These are phyloP conservation scores for Laothoe populi DNA, from an alignment of 2,888 invertebrate species.

Conservation along the genomic window DNA sequence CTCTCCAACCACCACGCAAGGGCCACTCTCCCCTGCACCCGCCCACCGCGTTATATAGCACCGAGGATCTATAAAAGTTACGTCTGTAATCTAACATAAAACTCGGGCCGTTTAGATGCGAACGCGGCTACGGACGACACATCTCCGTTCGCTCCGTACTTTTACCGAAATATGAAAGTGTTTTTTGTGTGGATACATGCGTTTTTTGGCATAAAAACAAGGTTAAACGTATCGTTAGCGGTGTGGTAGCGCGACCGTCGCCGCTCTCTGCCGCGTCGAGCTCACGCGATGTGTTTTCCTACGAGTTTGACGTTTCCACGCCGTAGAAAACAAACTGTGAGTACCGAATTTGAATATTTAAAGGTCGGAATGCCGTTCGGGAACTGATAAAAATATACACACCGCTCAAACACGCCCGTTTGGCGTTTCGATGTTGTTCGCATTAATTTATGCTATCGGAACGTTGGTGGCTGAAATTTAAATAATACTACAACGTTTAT, in stretches of 20 bases:
- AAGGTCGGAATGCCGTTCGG: slow-evolving; percentile 43
- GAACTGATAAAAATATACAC: slow-evolving; percentile 40
- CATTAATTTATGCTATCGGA: slow-evolving; percentile 19
- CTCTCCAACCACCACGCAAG: slow-evolving; percentile 65
- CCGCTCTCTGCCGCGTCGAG: slow-evolving; percentile 61
- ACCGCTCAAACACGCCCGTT: slow-evolving; percentile 29
- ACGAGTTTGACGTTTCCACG: slow-evolving; percentile 66
- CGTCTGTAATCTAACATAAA: slow-evolving; percentile 86
- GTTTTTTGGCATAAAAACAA: slow-evolving; percentile 72
- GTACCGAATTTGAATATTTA: slow-evolving; percentile 69
- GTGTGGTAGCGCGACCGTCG: slow-evolving; percentile 62
- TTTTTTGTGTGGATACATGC: slow-evolving; percentile 75
- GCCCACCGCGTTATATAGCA: slow-evolving; percentile 84
- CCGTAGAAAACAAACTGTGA: slow-evolving; percentile 66
- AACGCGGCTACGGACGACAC: slow-evolving; percentile 85
- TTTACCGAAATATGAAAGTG: slow-evolving; percentile 81
- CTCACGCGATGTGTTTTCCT: slow-evolving; percentile 60
- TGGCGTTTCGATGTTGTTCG: slow-evolving; percentile 19
- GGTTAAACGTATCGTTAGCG: slow-evolving; percentile 60
- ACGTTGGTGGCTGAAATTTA: slow-evolving; percentile 23
- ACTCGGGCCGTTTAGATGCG: slow-evolving; percentile 85
- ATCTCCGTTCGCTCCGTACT: slow-evolving; percentile 84
- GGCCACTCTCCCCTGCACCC: slow-evolving; percentile 72
- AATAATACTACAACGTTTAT: slow-evolving; percentile 22
- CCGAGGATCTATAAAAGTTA: slow-evolving; percentile 86